Conservation (phyloP, 1,140 invertebrate species). For the Plodia interpunctella region DNA sequence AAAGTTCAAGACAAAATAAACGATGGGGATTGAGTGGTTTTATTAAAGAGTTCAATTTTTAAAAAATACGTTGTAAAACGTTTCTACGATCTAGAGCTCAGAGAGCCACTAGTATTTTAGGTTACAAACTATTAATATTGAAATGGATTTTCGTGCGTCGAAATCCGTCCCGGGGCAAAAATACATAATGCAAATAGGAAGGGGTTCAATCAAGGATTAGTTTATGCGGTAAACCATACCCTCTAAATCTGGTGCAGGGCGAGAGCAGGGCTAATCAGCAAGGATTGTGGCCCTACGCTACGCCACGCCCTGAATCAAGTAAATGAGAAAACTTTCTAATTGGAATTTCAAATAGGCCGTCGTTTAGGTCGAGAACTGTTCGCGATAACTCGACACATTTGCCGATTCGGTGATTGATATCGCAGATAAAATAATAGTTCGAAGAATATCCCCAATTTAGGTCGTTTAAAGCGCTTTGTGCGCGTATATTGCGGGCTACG, state of each 20-base stretch:
- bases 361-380: constrained; percentile 62
- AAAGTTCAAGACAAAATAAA: too few species aligned
- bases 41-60: too few species aligned
- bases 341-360: constrained; percentile 72
- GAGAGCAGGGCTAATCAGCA: constrained; percentile 65
- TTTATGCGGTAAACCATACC: constrained; percentile 50
- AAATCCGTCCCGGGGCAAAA: constrained; percentile 17
- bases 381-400: constrained; percentile 38
- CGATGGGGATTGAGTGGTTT: too few species aligned
- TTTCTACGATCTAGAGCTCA: neutral
- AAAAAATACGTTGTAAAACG: too few species aligned
- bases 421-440: neutral
- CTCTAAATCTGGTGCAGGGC: constrained; percentile 59
- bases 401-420: constrained; percentile 33
- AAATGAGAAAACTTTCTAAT: constrained; percentile 77
- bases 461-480: too few species aligned
- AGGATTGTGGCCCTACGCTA: constrained; percentile 64
- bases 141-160: neutral
- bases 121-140: neutral
- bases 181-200: constrained; percentile 37
- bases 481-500: too few species aligned
- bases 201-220: constrained; percentile 47
- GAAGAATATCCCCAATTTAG: too few species aligned
- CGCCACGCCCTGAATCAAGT: constrained; percentile 67
- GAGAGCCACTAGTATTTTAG: too few species aligned